Conservation (phyloP, 2,797 vertebrate species). For the Rhinoraja longicauda region DNA sequence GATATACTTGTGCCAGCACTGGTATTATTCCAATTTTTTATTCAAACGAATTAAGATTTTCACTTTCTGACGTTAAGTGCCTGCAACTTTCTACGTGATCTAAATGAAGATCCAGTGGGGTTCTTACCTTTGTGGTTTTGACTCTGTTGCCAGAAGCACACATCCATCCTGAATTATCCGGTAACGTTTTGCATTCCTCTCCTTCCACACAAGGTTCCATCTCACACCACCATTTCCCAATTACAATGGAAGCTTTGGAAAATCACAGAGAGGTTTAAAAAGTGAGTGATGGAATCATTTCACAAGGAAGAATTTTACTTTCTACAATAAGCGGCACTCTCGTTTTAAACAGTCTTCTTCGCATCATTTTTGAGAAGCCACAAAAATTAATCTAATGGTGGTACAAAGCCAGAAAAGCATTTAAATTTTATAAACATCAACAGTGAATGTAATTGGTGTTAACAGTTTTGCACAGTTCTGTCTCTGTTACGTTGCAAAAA, state of each 20-base stretch:
- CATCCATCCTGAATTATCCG: slow-evolving; percentile 97
- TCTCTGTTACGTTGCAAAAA: neutral
- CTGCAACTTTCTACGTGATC: neutral
- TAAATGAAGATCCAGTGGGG: neutral
- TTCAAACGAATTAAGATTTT: neutral
- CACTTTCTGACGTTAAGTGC: neutral
- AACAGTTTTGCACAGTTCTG: neutral
- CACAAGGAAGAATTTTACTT: neutral
- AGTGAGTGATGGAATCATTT: slow-evolving; percentile 9
- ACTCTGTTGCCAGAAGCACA: slow-evolving; percentile 95
- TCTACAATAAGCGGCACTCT: neutral
- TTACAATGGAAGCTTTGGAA: slow-evolving; percentile 84
- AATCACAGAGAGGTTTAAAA: slow-evolving; percentile 43
- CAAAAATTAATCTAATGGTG: neutral
- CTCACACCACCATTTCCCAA: slow-evolving; percentile 97
- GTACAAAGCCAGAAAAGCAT: neutral
- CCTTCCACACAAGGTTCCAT: slow-evolving; percentile 96
- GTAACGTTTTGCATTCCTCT: slow-evolving; percentile 93
- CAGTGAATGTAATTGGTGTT: neutral
- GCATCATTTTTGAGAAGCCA: neutral
- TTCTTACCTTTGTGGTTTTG: slow-evolving; percentile 94
- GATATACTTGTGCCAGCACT: neutral
- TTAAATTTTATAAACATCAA: neutral
- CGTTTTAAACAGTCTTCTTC: neutral
- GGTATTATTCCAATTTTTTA: neutral